phyloP scores from a whole-genome alignment of 2,113 vertebrate genomes.

The Numenius arquata region DNA sequence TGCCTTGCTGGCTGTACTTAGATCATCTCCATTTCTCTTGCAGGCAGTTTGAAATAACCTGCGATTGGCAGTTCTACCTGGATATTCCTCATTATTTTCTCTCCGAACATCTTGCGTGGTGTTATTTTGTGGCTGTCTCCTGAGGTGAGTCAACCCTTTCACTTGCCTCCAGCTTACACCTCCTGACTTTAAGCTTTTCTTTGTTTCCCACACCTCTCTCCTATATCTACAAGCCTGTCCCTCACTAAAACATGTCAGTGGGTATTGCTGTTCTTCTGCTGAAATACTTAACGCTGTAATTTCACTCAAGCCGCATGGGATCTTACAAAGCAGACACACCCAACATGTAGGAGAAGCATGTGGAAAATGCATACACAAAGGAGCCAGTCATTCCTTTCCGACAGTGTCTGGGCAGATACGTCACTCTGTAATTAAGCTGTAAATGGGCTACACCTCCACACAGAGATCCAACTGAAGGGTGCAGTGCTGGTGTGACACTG shows the following conservation, averaged over 20 bases:
- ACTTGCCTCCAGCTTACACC: neutral
- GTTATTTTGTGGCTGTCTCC: neutral
- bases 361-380: constrained; percentile 46
- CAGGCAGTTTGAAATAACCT: neutral
- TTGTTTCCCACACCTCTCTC: neutral
- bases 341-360: constrained; percentile 34
- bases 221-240: neutral
- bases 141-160: neutral
- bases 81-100: neutral
- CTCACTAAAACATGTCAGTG: neutral
- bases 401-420: neutral
- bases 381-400: constrained; percentile 15
- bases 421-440: constrained; percentile 20
- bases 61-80: neutral
- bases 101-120: neutral
- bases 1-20: neutral
- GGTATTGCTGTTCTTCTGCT: neutral
- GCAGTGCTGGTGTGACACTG: neutral
- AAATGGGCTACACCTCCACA: neutral
- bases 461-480: neutral
- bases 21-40: neutral
- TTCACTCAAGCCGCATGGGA: constrained; percentile 6
- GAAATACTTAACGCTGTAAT: neutral
- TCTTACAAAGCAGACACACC: constrained; percentile 39
- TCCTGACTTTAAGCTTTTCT: neutral